A percentile compares a stretch with the other conserved stretches of the same genome.
Conservation (phyloP, 2,797 vertebrate genomes). For the Remorina albescens region DNA sequence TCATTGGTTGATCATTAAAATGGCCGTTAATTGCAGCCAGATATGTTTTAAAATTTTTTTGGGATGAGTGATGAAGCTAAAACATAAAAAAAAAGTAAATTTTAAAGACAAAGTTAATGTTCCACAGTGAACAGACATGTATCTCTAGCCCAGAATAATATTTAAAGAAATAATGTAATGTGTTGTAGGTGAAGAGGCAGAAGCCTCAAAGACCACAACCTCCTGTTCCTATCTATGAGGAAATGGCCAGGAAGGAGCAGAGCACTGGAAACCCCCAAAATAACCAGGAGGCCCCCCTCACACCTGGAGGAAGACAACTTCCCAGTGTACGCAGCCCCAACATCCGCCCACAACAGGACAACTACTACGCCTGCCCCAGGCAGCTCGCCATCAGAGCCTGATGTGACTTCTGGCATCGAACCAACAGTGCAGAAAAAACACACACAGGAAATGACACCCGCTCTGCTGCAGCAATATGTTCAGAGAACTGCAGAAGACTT, state of each 20-base stretch:
- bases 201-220: conserved; percentile 13
- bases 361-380: conserved; percentile 78
- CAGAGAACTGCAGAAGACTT: not conserved
- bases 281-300: conserved; percentile 26
- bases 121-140: not conserved
- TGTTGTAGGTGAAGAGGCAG: conserved; percentile 53
- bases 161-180: not conserved
- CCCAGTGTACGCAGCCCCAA: conserved; percentile 74
- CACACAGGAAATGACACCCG: not conserved
- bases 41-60: too few species aligned
- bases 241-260: conserved; percentile 76
- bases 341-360: conserved; percentile 70
- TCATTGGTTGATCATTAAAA: not conserved
- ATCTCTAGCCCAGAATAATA: not conserved
- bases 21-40: not conserved
- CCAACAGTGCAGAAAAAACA: not conserved
- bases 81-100: not conserved
- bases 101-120: not conserved
- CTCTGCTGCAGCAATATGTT: not conserved
- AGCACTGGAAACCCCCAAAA: conserved; percentile 37
- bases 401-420: not conserved
- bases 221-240: conserved; percentile 75
- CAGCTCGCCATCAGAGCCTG: conserved; percentile 53
- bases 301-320: conserved; percentile 74
- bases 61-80: not conserved